A percentile compares a stretch with the other conserved stretches of the same genome.
These are phyloP conservation scores for Gallinago nigripennis DNA, from an alignment of 2,797 vertebrate genomes.

Conservation along the genomic window DNA sequence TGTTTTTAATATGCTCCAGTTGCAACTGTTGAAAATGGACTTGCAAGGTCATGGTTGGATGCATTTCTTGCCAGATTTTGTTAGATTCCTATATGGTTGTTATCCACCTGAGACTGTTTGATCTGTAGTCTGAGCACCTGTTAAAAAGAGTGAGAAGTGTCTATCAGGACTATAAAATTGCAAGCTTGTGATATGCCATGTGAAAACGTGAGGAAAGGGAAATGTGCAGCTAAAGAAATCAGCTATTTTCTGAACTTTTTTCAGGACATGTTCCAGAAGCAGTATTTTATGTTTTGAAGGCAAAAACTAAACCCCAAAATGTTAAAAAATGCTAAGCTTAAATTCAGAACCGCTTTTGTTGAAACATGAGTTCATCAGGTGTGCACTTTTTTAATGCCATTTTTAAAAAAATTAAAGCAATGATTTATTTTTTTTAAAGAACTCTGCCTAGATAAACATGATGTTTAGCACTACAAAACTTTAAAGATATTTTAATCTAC, in stretches of 20 bases:
- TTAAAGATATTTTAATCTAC: neutral
- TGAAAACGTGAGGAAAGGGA: neutral
- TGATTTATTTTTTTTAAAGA: neutral
- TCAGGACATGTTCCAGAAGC: neutral
- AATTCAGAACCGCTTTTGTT: neutral
- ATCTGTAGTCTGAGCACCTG: neutral
- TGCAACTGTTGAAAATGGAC: neutral
- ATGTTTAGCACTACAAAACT: neutral
- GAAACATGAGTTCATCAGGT: neutral
- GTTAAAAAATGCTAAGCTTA: neutral
- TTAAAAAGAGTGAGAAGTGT: neutral
- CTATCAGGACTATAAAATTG: neutral
- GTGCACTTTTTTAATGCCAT: neutral
- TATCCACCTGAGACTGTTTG: neutral
- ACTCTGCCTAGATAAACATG: neutral
- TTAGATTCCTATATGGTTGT: neutral
- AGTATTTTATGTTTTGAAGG: neutral
- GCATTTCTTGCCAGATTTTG: neutral
- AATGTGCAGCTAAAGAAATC: neutral
- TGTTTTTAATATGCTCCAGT: neutral
- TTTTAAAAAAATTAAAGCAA: neutral
- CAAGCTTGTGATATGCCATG: neutral
- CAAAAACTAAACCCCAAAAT: neutral
- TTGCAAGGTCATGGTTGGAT: neutral
- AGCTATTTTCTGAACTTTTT: neutral